These are phyloP conservation scores for Drosophila setosimentum DNA, from an alignment of 2,888 invertebrate genomes.

Conservation along the genomic window DNA sequence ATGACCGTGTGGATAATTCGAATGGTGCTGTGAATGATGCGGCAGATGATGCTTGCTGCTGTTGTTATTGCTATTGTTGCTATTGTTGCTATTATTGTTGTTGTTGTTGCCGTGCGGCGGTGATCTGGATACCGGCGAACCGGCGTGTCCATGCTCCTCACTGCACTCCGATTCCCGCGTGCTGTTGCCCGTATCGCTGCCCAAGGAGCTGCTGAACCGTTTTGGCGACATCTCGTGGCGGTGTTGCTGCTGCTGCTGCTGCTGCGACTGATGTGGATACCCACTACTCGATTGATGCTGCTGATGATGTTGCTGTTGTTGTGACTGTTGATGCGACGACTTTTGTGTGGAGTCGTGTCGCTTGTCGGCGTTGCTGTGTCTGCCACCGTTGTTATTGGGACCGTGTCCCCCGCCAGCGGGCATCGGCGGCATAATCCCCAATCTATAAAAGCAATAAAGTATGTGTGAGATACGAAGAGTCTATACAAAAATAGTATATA, in stretches of 20 bases:
- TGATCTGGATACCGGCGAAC: conserved; percentile 83
- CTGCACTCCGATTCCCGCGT: conserved; percentile 90
- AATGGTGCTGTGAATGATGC: conserved; percentile 57
- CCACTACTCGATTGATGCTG: conserved; percentile 49
- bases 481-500: background rate
- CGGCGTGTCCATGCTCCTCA: conserved; percentile 86
- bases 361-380: conserved; percentile 64
- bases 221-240: conserved; percentile 84
- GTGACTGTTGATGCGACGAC: conserved; percentile 88
- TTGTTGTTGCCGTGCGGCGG: conserved; percentile 60
- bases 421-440: conserved; percentile 81
- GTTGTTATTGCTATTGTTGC: conserved; percentile 20
- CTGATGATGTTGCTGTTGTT: conserved; percentile 72
- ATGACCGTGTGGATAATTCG: conserved; percentile 58
- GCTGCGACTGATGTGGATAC: conserved; percentile 47
- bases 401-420: conserved; percentile 86
- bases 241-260: conserved; percentile 55
- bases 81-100: conserved; percentile 13
- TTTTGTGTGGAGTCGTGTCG: conserved; percentile 86
- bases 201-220: conserved; percentile 90
- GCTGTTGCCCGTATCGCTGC: conserved; percentile 90
- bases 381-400: conserved; percentile 69
- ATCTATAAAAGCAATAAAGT: conserved; percentile 52
- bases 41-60: conserved; percentile 35
- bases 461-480: background rate